Conservation (phyloP, 1,140 invertebrate species). For the Drosophila kikkawai region DNA sequence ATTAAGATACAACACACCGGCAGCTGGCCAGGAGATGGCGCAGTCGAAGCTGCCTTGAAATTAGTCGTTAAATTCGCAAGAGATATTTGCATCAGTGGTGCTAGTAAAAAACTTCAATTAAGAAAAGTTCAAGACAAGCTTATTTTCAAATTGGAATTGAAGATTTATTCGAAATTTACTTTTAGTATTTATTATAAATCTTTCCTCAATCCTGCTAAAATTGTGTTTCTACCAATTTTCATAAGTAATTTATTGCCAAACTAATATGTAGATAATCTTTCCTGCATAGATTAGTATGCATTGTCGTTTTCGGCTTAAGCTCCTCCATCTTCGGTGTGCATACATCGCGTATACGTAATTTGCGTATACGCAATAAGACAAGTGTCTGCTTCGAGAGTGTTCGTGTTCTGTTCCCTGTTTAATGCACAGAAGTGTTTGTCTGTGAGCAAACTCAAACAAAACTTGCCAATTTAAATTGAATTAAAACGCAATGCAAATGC, state of each 20-base stretch:
- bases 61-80: constrained; percentile 1
- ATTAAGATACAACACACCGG: constrained; percentile 6
- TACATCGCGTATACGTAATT: constrained; percentile 20
- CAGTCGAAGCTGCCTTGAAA: not conserved
- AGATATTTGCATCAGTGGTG: constrained; percentile 11
- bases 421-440: constrained; percentile 34
- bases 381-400: constrained; percentile 19
- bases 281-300: constrained; percentile 6
- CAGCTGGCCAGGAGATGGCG: not conserved
- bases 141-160: not conserved
- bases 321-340: constrained; percentile 4
- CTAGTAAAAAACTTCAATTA: not conserved
- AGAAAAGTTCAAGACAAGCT: not conserved
- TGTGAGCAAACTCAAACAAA: constrained; percentile 41
- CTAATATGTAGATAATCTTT: not conserved
- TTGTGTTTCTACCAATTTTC: not conserved
- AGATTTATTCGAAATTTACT: not conserved
- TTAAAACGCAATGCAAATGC: constrained; percentile 47
- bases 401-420: constrained; percentile 25
- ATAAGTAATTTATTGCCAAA: not conserved
- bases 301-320: constrained; percentile 8
- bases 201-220: not conserved
- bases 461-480: constrained; percentile 50
- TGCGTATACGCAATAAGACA: constrained; percentile 49
- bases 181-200: not conserved